Conservation (phyloP, 2,888 invertebrate species). For the Drosophila rellima region DNA sequence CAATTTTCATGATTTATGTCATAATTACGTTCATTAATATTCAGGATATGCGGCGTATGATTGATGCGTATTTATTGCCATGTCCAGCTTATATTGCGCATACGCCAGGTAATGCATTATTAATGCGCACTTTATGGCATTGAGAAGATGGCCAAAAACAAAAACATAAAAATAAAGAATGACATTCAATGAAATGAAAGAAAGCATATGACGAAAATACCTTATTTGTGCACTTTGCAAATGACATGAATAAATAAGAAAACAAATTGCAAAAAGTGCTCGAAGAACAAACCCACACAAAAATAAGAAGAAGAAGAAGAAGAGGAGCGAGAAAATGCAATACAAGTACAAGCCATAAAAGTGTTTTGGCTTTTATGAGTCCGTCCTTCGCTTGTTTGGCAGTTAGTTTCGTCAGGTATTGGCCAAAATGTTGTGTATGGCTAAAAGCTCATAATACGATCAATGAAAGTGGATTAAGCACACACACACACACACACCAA, state of each 20-base stretch:
- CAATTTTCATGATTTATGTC: constrained; percentile 58
- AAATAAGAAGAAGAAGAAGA: background rate
- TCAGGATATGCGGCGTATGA: constrained; percentile 67
- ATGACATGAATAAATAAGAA: constrained; percentile 42
- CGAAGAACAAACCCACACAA: background rate
- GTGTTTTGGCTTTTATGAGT: constrained; percentile 60
- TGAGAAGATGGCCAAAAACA: constrained; percentile 19
- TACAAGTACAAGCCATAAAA: constrained; percentile 68
- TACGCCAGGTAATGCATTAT: constrained; percentile 53
- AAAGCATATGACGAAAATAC: constrained; percentile 1
- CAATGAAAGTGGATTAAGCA: constrained; percentile 74
- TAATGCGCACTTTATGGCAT: constrained; percentile 42
- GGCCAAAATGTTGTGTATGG: constrained; percentile 26
- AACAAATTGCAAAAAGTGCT: constrained; percentile 32
- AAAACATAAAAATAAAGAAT: background rate
- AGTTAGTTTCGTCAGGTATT: constrained; percentile 38
- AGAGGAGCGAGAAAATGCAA: constrained; percentile 10
- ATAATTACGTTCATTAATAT: constrained; percentile 63
- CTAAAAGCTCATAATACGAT: constrained; percentile 51
- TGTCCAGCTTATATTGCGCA: constrained; percentile 31
- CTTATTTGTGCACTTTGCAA: constrained; percentile 30
- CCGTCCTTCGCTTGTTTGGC: constrained; percentile 28
- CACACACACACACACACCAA: constrained; percentile 21
- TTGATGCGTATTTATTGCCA: constrained; percentile 43
- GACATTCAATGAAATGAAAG: background rate